Evolutionary conservation across 2,888 invertebrate genomes (phyloP).

Genomic region (Plemyria rubiginata): DNA sequence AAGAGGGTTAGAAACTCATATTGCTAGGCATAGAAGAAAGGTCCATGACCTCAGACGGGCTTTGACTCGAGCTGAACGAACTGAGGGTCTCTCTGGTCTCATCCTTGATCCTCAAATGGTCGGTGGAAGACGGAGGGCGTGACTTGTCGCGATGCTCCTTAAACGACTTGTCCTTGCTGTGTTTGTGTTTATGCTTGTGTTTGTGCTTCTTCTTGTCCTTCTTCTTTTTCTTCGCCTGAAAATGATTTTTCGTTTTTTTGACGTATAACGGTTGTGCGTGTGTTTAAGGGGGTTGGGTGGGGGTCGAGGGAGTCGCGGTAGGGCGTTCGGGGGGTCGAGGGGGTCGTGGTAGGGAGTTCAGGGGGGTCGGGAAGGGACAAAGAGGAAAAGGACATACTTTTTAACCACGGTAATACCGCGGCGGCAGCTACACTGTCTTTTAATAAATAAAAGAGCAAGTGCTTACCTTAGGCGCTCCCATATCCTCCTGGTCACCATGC

Average conservation of each 20-base stretch:
- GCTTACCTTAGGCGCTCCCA: constrained; percentile 73
- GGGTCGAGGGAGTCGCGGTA: no score
- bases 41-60: constrained; percentile 83
- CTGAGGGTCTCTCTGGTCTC: constrained; percentile 91
- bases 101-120: constrained; percentile 87
- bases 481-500: constrained; percentile 83
- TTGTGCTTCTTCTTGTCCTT: constrained; percentile 93
- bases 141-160: constrained; percentile 79
- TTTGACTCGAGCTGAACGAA: constrained; percentile 90
- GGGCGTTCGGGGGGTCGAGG: no score
- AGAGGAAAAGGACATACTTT: no score
- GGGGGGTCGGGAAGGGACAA: no score
- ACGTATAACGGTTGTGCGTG: no score
- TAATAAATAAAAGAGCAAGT: no score
- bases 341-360: no score
- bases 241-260: constrained; percentile 20
- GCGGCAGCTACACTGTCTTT: no score
- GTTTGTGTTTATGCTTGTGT: constrained; percentile 96
- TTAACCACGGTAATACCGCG: no score
- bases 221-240: constrained; percentile 88
- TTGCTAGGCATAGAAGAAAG: constrained; percentile 72
- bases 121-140: constrained; percentile 70
- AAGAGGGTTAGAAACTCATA: constrained; percentile 54
- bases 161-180: constrained; percentile 80
- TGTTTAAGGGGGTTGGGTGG: no score